Evolutionary conservation across 2,888 invertebrate species (phyloP), one percentile per base, ranked within the genome.

Genomic region (Cataglyphis livida): DNA sequence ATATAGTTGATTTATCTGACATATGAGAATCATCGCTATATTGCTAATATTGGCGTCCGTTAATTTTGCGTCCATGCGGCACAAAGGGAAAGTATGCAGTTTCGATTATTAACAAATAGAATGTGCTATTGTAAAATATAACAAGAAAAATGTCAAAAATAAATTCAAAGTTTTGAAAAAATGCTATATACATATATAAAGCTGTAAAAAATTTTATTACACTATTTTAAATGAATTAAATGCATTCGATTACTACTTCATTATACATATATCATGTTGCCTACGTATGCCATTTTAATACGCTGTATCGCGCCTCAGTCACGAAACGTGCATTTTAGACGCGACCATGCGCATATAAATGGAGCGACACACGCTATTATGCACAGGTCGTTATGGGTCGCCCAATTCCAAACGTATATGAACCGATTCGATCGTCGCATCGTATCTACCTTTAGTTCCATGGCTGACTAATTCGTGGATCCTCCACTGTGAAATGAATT

Each of bases 401-500:
- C 7, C 21, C 44, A 41, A 35, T 59, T 59, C 21, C 35, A 35
- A 68, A 78, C 21, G 21, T 32, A n/a, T 51, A 32, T 57, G 18
- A 61, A 48, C 35, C 44, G 32, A 10, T 59, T 68, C 68, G 44
- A 68, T 68, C 32, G 38, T 54, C 15, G 25, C 28, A 10, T 9
- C 35, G 18, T 35, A 15, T 68, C 21, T 15, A n/a, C 28, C 41
- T 78, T 79, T 71, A 71, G 25, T 68, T 61, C 61, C 62, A 61
- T 48, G 83, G 25, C 66, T 62, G 81, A 83, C 74, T 83, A 83
- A 81, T 83, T 81, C 32, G 66, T 9, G 74, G 7, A 51, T 54
- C 15, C 6, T 79, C 18, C 54, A 48, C 38, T 61, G 73, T n/a
- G 12, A 38, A 59, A 73, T 57, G 62, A 25, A 54, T 75, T 48